Percentiles rank a stretch among this genome's conserved stretches.
Evolutionary conservation across 2,113 vertebrate genomes (phyloP).

Genomic region (Sylvietta virens): DNA sequence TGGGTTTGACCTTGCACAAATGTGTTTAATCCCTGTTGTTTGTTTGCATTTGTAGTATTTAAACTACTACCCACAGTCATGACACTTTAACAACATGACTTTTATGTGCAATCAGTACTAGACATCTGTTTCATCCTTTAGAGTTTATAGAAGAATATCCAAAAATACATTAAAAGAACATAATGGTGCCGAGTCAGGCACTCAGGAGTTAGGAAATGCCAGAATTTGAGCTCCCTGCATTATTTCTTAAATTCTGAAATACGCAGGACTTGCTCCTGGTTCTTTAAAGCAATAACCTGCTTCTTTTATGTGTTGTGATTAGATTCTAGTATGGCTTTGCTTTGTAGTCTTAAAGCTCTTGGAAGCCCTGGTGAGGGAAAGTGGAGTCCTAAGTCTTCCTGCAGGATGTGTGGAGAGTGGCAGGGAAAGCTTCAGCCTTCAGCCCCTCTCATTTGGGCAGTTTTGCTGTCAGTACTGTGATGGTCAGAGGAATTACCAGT

Average conservation of each 20-base stretch:
- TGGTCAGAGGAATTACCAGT: not conserved
- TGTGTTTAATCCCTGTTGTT: constrained; percentile 24
- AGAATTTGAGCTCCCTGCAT: not conserved
- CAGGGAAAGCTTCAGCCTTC: not conserved
- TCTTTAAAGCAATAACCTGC: not conserved
- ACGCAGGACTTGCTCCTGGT: not conserved
- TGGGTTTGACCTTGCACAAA: constrained; percentile 29
- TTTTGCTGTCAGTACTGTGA: not conserved
- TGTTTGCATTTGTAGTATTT: constrained; percentile 17
- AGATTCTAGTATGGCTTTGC: not conserved
- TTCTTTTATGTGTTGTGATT: not conserved
- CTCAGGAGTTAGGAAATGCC: not conserved
- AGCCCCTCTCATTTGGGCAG: not conserved
- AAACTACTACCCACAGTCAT: not conserved
- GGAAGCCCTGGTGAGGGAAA: not conserved
- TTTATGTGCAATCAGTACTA: not conserved
- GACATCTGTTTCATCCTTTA: constrained; percentile 29
- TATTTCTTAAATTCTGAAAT: not conserved
- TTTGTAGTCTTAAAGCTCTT: not conserved
- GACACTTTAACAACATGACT: not conserved
- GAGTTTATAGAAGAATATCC: not conserved
- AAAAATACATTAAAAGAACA: not conserved
- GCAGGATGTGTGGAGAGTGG: not conserved
- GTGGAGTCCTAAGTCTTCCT: not conserved
- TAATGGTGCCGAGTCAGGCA: not conserved